A percentile compares a stretch with the other conserved stretches of the same genome.
These are phyloP conservation scores for Ditylenchus dipsaci DNA, from an alignment of 1,140 invertebrate genomes.

Conservation along the genomic window DNA sequence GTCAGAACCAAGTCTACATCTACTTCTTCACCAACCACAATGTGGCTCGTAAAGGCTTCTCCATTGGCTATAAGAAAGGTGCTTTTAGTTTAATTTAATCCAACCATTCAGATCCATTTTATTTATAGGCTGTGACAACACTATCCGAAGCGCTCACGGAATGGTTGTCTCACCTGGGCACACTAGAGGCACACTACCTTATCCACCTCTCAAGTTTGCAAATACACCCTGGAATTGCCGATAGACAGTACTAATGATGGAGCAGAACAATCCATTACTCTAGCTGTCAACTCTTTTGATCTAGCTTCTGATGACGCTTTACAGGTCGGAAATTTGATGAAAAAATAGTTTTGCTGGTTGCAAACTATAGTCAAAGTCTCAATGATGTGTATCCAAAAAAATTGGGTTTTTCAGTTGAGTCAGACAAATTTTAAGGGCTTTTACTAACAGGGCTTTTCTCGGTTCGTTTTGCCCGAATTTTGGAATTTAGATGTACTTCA, in stretches of 20 bases:
- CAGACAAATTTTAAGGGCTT: too few species aligned
- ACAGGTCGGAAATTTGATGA: constrained; percentile 62
- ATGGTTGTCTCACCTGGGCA: constrained; percentile 49
- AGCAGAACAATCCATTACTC: constrained; percentile 67
- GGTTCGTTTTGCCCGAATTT: too few species aligned
- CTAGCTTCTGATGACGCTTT: constrained; percentile 80
- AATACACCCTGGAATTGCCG: constrained; percentile 50
- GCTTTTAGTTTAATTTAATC: not conserved
- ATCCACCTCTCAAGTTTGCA: constrained; percentile 50
- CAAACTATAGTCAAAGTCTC: not conserved
- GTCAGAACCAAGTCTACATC: constrained; percentile 78
- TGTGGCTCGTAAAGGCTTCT: constrained; percentile 82
- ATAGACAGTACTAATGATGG: constrained; percentile 2
- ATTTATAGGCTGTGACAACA: constrained; percentile 50
- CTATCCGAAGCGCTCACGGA: constrained; percentile 38
- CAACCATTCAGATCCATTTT: not conserved
- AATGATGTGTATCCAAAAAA: too few species aligned
- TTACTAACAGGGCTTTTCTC: too few species aligned
- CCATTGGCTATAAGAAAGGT: constrained; percentile 78
- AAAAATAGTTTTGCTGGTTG: not conserved
- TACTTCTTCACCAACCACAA: constrained; percentile 63
- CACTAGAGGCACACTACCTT: constrained; percentile 31
- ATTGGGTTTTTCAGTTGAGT: too few species aligned
- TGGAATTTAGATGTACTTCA: too few species aligned
- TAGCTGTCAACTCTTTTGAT: constrained; percentile 79